Evolutionary conservation across 23 tunicate genomes (phyloP).

Genomic region (Diplosoma virens): DNA sequence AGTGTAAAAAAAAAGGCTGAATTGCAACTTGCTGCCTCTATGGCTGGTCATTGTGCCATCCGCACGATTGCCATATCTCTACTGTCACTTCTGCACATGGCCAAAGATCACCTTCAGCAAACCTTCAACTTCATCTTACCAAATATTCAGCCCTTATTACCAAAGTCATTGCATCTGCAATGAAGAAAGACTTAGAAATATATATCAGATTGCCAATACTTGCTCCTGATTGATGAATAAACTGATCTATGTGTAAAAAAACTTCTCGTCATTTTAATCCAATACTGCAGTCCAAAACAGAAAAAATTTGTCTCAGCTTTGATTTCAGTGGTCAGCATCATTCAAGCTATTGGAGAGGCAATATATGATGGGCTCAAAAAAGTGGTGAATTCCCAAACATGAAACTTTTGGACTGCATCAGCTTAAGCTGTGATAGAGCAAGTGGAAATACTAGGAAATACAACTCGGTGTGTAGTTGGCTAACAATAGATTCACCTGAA

Average conservation of each 20-base stretch:
- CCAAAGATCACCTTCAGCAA: too few relatives aligned
- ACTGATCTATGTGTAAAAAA: neutral
- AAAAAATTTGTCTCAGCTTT: neutral
- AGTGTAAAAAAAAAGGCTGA: neutral
- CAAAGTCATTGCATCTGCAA: neutral
- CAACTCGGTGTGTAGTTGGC: neutral
- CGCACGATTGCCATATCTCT: too few relatives aligned
- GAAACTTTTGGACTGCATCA: neutral
- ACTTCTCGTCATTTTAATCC: neutral
- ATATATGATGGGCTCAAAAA: neutral
- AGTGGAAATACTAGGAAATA: neutral
- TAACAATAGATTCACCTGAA: neutral
- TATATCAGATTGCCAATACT: neutral
- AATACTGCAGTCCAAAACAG: neutral
- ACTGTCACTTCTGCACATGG: too few relatives aligned
- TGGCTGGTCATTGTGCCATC: neutral
- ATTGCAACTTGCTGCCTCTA: neutral
- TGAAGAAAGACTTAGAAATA: neutral
- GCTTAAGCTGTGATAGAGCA: neutral
- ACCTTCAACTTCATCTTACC: neutral
- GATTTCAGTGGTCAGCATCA: neutral
- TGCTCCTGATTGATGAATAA: neutral
- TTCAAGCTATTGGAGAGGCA: neutral
- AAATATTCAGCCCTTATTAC: neutral
- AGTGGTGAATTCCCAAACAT: neutral